These are phyloP conservation scores for Diplodus sargus DNA, from an alignment of 2,797 vertebrate genomes.

Conservation along the genomic window DNA sequence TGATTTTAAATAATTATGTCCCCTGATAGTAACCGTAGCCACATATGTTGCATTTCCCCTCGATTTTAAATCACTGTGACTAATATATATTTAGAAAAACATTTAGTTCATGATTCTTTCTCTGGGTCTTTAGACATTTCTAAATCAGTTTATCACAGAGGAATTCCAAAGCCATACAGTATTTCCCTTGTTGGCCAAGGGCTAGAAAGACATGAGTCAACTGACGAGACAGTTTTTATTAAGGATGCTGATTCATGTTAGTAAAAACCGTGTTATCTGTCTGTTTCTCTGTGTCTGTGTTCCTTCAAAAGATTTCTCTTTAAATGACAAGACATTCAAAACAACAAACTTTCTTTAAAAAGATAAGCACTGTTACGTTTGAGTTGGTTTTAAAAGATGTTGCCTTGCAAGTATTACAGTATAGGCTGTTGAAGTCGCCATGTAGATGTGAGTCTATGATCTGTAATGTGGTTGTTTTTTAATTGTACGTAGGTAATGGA, in stretches of 20 bases:
- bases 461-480: slow-evolving; percentile 22
- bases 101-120: slow-evolving; percentile 31
- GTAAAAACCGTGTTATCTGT: slow-evolving; percentile 6
- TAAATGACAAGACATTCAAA: slow-evolving; percentile 4
- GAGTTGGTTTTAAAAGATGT: slow-evolving; percentile 27
- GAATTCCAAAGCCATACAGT: slow-evolving; percentile 37
- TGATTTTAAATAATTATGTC: slow-evolving; percentile 14
- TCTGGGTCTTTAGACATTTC: slow-evolving; percentile 14
- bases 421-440: slow-evolving; percentile 22
- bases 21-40: slow-evolving; percentile 5
- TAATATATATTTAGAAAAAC: slow-evolving; percentile 17
- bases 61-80: slow-evolving; percentile 32
- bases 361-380: slow-evolving; percentile 65
- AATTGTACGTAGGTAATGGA: background rate
- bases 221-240: slow-evolving; percentile 5
- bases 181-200: slow-evolving; percentile 23
- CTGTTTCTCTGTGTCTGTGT: slow-evolving; percentile 23
- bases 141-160: slow-evolving; percentile 10
- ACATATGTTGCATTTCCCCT: slow-evolving; percentile 16
- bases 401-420: slow-evolving; percentile 17
- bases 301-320: slow-evolving; percentile 27
- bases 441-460: slow-evolving; percentile 32
- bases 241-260: background rate
- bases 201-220: background rate
- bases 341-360: slow-evolving; percentile 11